Conservation (phyloP, 2,888 invertebrate genomes). For the Lepidonotus clava region DNA sequence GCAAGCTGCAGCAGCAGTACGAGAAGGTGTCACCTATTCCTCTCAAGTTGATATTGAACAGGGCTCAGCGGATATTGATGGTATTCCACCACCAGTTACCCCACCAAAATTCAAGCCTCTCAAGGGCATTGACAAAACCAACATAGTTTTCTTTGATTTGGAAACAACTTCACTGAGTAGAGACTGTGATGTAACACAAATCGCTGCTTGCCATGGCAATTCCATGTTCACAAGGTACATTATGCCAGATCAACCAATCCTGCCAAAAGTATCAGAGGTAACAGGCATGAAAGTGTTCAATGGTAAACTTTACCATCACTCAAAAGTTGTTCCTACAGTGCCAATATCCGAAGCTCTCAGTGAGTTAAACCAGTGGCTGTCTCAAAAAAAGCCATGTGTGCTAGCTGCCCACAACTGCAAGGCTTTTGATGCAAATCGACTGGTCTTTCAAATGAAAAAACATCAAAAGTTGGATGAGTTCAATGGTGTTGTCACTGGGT, state of each 20-base stretch:
- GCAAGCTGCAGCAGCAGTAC: background rate
- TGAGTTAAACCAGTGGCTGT: background rate
- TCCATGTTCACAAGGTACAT: background rate
- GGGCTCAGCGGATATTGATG: too few species aligned
- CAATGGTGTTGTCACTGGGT: background rate
- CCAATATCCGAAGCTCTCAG: background rate
- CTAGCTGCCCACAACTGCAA: background rate
- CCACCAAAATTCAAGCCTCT: background rate
- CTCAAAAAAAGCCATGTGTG: too few species aligned
- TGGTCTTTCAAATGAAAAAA: background rate
- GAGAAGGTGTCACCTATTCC: conserved; percentile 33
- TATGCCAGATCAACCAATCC: conserved; percentile 19
- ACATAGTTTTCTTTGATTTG: background rate
- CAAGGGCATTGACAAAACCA: background rate
- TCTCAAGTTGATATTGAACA: too few species aligned
- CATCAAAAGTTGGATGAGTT: background rate
- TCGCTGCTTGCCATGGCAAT: background rate
- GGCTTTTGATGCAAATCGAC: background rate
- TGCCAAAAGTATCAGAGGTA: background rate
- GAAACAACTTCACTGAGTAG: conserved; percentile 26
- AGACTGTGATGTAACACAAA: conserved; percentile 1
- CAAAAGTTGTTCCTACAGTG: background rate
- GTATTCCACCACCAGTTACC: too few species aligned
- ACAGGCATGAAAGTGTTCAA: conserved; percentile 15
- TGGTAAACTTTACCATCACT: background rate